Evolutionary conservation across 2,113 vertebrate species (phyloP).

Genomic region (Odobenus rosmarus): DNA sequence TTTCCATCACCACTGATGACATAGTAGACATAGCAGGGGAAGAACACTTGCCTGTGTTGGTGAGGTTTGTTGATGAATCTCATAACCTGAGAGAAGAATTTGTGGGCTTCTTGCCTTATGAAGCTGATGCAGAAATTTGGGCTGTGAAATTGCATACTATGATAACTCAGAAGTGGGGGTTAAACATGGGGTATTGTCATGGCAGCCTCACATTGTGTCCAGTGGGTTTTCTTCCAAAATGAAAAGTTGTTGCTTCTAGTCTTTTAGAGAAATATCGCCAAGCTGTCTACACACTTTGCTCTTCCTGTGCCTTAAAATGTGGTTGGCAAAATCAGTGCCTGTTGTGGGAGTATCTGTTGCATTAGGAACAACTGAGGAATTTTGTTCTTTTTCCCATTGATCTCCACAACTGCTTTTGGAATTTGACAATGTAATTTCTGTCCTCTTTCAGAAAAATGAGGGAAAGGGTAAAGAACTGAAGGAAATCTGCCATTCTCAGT

Average conservation of each 20-base stretch:
- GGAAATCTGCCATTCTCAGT: conserved; percentile 87
- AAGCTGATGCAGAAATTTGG: conserved; percentile 89
- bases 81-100: conserved; percentile 92
- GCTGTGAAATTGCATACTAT: conserved; percentile 89
- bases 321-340: conserved; percentile 89
- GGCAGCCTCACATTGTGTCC: conserved; percentile 92
- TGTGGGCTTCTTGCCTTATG: conserved; percentile 90
- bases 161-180: conserved; percentile 91
- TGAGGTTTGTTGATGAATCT: conserved; percentile 92
- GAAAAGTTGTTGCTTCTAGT: conserved; percentile 89
- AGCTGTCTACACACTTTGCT: conserved; percentile 89
- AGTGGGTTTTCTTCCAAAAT: conserved; percentile 90
- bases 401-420: conserved; percentile 87
- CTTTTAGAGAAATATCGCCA: conserved; percentile 91
- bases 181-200: conserved; percentile 94
- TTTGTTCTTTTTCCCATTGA: conserved; percentile 90
- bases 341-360: conserved; percentile 90
- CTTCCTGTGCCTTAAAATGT: conserved; percentile 91
- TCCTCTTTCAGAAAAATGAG: conserved; percentile 90
- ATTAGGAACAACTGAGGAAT: conserved; percentile 91
- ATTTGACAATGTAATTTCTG: conserved; percentile 90
- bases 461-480: conserved; percentile 90
- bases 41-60: conserved; percentile 90
- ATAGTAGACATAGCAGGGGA: conserved; percentile 90
- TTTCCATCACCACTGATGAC: conserved; percentile 92